Evolutionary conservation across 1,140 invertebrate genomes (phyloP), one percentile per base, ranked within the genome.

Genomic region (Rhyzopertha dominica): DNA sequence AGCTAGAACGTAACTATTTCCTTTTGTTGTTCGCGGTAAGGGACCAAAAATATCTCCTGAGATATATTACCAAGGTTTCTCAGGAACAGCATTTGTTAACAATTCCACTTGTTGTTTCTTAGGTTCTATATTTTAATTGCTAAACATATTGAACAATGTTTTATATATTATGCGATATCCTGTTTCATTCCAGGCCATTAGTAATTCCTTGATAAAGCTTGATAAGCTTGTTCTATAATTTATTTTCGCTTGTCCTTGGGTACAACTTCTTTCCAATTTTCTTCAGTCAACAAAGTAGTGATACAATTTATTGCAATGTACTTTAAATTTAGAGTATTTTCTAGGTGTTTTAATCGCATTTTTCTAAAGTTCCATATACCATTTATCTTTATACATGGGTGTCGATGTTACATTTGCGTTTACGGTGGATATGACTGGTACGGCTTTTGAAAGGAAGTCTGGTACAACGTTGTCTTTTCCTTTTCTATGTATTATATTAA

Each of bases 391-490:
- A n/a, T n/a, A n/a, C n/a, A n/a, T n/a, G n/a, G n/a, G n/a, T n/a
- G n/a, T n/a, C n/a, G n/a, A n/a, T n/a, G n/a, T n/a, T n/a, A n/a
- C n/a, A n/a, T n/a, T n/a, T n/a, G n/a, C n/a, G n/a, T n/a, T n/a
- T n/a, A n/a, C n/a, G n/a, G n/a, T n/a, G 7, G 7, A 26, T 7
- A 36, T 9, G 5, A 12, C 12, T 9, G 12, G 9, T 12, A 17
- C 10, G 28, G 22, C 13, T 25, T 10, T 5, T 19, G n/a, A 14
- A 31, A 34, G 3, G 35, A 25, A 2, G 41, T 24, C 13, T 43
- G 29, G n/a, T 16, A 68, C 62, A 0, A 47, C 23, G 24, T 70
- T 58, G 2, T 58, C 26, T 17, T 46, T 56, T 2, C 67, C 69
- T 25, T 56, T 62, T 30, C 67, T 53, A 49, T 74, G 65, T 4